Conservation (phyloP, 2,888 invertebrate species). For the Drosophila barbarae region DNA sequence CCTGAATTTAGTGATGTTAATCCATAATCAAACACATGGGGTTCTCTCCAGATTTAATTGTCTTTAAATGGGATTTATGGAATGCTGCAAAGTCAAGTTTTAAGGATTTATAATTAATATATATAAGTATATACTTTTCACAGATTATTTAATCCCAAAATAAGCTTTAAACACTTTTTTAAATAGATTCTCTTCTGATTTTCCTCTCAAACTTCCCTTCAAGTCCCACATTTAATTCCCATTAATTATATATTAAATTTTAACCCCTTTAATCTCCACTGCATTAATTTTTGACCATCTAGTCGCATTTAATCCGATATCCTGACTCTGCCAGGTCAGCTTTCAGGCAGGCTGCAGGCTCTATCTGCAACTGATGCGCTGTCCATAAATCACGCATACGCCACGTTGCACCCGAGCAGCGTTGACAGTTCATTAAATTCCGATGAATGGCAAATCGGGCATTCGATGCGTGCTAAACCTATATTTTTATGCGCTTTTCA, state of each 20-base stretch:
- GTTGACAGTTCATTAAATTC: constrained; percentile 70
- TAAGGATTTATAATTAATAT: background rate
- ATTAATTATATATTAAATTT: background rate
- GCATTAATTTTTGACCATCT: constrained; percentile 6
- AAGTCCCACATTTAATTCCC: no score
- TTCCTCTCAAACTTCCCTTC: background rate
- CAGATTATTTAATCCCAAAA: background rate
- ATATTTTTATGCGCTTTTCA: constrained; percentile 37
- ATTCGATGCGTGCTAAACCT: constrained; percentile 38
- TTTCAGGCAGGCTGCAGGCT: background rate
- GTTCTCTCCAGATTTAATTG: background rate
- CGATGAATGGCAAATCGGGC: constrained; percentile 46
- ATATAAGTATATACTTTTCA: background rate
- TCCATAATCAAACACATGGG: background rate
- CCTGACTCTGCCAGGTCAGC: constrained; percentile 4
- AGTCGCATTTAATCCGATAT: constrained; percentile 1
- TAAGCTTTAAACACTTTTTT: background rate
- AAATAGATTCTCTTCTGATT: background rate
- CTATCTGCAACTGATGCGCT: constrained; percentile 26
- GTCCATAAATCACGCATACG: constrained; percentile 65
- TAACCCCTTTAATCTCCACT: background rate
- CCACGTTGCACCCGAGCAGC: constrained; percentile 49
- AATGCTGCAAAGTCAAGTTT: background rate
- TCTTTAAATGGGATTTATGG: background rate
- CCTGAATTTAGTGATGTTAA: constrained; percentile 3